Conservation (phyloP, 92 coral and sea anemone genomes). For the Phenganax subtilis region DNA sequence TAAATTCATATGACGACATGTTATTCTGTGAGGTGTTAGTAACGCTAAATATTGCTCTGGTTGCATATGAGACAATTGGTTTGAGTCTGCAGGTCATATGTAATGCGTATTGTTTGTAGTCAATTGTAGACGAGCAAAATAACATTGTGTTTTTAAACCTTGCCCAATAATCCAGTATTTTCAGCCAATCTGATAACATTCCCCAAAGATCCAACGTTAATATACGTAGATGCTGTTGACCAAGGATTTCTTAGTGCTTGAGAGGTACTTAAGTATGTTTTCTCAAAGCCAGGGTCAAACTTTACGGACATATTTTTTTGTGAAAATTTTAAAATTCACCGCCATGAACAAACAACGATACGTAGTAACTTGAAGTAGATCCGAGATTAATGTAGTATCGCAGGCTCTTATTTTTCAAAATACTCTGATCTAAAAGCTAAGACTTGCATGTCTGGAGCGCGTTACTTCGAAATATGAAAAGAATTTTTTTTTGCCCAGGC, state of each 20-base stretch:
- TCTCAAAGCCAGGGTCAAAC: not conserved
- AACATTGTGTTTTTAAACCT: constrained; percentile 45
- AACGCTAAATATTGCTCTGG: no score
- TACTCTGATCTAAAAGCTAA: not conserved
- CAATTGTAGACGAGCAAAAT: not conserved
- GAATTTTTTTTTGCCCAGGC: not conserved
- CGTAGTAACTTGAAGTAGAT: not conserved
- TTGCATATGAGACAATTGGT: no score
- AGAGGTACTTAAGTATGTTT: constrained; percentile 18
- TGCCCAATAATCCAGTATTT: constrained; percentile 63
- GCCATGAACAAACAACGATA: not conserved
- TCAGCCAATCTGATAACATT: constrained; percentile 68
- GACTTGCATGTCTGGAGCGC: not conserved
- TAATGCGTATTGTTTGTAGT: no score
- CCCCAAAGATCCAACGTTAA: constrained; percentile 76
- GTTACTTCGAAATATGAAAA: not conserved
- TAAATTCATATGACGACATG: not conserved
- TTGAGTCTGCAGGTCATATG: no score
- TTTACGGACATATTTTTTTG: not conserved
- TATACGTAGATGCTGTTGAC: constrained; percentile 79
- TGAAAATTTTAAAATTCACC: constrained; percentile 8
- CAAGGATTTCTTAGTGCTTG: constrained; percentile 64
- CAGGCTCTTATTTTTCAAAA: not conserved
- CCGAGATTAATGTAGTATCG: not conserved
- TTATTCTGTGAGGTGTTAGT: no score